These are phyloP conservation scores for Cryptus viduatorius DNA, from an alignment of 2,888 invertebrate genomes.

Conservation along the genomic window DNA sequence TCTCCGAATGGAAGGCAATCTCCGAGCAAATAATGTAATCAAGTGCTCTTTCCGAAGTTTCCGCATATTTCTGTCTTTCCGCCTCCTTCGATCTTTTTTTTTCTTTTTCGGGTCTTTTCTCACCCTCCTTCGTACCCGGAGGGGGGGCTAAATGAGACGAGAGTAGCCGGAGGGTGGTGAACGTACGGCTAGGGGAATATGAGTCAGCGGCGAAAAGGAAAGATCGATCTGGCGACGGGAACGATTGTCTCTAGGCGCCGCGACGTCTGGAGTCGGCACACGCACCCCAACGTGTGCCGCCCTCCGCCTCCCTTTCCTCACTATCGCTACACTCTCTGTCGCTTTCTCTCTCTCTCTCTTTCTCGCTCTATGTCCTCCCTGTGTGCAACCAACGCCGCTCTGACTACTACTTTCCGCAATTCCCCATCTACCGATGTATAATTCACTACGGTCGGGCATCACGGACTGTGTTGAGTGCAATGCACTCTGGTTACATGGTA, in stretches of 20 bases:
- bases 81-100: not conserved
- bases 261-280: conserved; percentile 82
- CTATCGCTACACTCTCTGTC: conserved; percentile 36
- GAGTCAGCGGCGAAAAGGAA: conserved; percentile 80
- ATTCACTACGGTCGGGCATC: conserved; percentile 72
- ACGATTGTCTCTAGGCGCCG: conserved; percentile 83
- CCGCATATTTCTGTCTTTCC: conserved; percentile 19
- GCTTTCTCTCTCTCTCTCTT: conserved; percentile 9
- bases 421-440: conserved; percentile 73
- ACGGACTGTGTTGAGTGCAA: conserved; percentile 60
- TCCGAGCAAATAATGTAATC: conserved; percentile 2
- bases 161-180: conserved; percentile 54
- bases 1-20: conserved; percentile 59
- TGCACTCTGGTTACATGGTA: conserved; percentile 60
- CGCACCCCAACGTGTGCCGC: conserved; percentile 69
- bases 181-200: conserved; percentile 73
- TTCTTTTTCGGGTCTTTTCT: conserved; percentile 20
- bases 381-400: conserved; percentile 43
- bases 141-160: conserved; percentile 56
- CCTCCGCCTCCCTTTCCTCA: conserved; percentile 63
- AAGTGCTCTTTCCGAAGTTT: conserved; percentile 48
- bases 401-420: conserved; percentile 64
- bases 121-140: conserved; percentile 26
- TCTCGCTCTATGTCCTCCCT: conserved; percentile 37
- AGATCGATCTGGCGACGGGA: conserved; percentile 82